These are phyloP conservation scores for Pristionchus fissidentatus DNA, from an alignment of 2,888 invertebrate genomes.

Conservation along the genomic window DNA sequence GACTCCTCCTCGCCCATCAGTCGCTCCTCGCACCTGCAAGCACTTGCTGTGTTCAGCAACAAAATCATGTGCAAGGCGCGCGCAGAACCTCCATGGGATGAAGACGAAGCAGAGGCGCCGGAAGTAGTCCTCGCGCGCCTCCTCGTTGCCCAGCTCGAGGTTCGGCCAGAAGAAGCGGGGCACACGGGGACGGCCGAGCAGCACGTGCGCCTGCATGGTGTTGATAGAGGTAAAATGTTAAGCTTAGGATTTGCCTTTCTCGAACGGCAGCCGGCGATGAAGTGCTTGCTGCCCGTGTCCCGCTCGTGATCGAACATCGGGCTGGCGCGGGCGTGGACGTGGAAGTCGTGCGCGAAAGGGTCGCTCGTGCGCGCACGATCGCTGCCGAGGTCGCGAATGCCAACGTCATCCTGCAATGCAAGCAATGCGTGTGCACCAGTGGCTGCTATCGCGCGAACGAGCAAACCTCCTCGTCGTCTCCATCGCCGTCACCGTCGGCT, in stretches of 20 bases:
- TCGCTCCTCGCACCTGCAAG: not conserved
- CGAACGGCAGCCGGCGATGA: not conserved
- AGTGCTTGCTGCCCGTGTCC: not conserved
- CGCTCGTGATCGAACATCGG: not conserved
- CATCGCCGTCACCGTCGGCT: not conserved
- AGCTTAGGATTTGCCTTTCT: not conserved
- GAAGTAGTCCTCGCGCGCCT: slow-evolving; percentile 4
- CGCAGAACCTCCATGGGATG: slow-evolving; percentile 41
- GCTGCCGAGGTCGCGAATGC: not conserved
- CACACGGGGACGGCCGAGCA: not conserved
- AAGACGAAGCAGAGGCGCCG: not conserved
- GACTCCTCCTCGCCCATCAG: not conserved
- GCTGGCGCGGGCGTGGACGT: not conserved
- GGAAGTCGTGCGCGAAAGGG: not conserved
- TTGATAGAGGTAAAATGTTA: not conserved
- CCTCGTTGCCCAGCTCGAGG: not conserved
- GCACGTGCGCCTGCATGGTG: not conserved
- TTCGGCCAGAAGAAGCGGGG: slow-evolving; percentile 7
- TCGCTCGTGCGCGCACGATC: not conserved
- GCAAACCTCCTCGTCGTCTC: not conserved
- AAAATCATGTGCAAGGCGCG: not conserved
- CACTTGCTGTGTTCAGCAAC: not conserved
- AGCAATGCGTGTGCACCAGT: not conserved
- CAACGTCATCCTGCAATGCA: not conserved
- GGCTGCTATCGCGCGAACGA: not conserved